phyloP scores from a whole-genome alignment of 2,888 invertebrate genomes.

The Orthosia gothica region DNA sequence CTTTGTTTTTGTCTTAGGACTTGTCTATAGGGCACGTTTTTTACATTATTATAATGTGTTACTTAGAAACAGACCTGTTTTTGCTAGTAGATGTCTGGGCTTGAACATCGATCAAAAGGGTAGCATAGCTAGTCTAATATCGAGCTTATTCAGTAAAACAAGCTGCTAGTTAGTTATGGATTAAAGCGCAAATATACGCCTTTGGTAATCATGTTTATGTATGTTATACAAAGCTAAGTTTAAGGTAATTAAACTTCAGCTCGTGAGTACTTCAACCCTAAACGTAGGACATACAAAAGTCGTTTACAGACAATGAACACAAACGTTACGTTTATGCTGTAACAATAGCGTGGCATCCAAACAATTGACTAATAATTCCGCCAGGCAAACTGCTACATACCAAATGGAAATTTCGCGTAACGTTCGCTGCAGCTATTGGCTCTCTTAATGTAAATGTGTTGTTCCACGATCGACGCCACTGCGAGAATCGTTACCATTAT shows the following conservation, averaged over 20 bases:
- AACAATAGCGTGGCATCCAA: conserved; percentile 79
- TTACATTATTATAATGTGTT: conserved; percentile 17
- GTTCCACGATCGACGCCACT: conserved; percentile 68
- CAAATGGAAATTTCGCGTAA: conserved; percentile 84
- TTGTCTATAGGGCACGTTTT: conserved; percentile 3
- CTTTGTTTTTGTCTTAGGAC: conserved; percentile 16
- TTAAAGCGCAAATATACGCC: not conserved
- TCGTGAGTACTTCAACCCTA: conserved; percentile 39
- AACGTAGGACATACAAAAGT: conserved; percentile 71
- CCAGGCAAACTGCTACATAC: conserved; percentile 80
- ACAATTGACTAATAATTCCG: conserved; percentile 85
- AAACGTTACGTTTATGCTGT: conserved; percentile 76
- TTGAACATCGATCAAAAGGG: not conserved
- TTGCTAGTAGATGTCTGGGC: not conserved
- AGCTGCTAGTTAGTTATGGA: not conserved
- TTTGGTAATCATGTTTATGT: too few species aligned
- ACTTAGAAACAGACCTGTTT: not conserved
- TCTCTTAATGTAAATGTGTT: conserved; percentile 82
- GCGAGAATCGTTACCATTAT: conserved; percentile 50
- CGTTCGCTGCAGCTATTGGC: conserved; percentile 77
- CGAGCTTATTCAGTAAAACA: not conserved
- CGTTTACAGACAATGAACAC: conserved; percentile 76
- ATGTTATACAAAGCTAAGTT: not conserved
- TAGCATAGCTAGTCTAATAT: too few species aligned
- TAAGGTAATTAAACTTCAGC: not conserved